Evolutionary conservation across 2,888 invertebrate genomes (phyloP).

Genomic region (Cephus spinipes): DNA sequence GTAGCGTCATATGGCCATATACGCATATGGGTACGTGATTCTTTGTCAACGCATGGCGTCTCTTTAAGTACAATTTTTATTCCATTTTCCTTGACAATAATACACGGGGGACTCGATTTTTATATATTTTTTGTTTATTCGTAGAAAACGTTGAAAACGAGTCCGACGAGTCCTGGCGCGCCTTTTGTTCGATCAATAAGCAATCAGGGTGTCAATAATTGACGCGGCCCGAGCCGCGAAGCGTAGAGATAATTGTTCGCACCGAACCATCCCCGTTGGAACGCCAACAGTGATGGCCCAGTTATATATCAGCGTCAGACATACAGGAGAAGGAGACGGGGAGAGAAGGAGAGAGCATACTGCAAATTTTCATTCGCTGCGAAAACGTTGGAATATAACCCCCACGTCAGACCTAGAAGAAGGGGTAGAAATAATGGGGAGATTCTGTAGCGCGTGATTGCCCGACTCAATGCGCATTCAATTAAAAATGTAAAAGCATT

Average conservation of each 20-base stretch:
- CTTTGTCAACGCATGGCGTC: neutral
- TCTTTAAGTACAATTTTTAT: neutral
- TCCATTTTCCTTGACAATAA: neutral
- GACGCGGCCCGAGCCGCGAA: slow-evolving; percentile 17
- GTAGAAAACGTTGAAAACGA: neutral
- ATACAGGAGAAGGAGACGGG: neutral
- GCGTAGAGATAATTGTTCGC: slow-evolving; percentile 6
- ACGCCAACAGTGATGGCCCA: neutral
- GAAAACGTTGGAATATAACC: neutral
- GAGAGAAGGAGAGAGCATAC: neutral
- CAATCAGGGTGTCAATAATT: slow-evolving; percentile 36
- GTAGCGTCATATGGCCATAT: neutral
- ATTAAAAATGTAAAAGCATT: neutral
- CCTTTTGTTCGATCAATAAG: slow-evolving; percentile 25
- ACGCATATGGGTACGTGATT: neutral
- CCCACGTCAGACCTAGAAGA: neutral
- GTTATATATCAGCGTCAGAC: neutral
- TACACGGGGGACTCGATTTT: neutral
- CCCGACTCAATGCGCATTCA: neutral
- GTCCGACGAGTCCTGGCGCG: neutral
- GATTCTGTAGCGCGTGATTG: neutral
- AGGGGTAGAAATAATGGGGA: neutral
- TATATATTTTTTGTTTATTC: neutral
- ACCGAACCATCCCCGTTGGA: neutral
- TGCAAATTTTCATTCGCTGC: neutral